Conservation (phyloP, 2,113 vertebrate genomes). For the Gulo gulo region DNA sequence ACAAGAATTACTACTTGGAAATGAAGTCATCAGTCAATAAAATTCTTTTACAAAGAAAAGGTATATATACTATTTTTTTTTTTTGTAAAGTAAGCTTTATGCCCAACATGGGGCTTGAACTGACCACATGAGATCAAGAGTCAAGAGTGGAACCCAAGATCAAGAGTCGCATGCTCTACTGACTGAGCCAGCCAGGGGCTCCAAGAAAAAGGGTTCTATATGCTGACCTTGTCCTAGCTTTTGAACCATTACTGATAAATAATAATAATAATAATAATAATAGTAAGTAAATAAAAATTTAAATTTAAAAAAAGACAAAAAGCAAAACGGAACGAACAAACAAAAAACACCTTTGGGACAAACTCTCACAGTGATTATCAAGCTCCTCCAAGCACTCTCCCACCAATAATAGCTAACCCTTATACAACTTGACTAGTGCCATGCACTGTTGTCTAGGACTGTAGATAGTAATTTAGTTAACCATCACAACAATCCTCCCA, state of each 20-base stretch:
- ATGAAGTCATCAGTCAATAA: slow-evolving; percentile 32
- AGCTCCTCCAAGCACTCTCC: background rate
- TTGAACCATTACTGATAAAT: background rate
- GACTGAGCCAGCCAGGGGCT: background rate
- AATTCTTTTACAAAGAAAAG: slow-evolving; percentile 5
- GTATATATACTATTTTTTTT: background rate
- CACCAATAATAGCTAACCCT: background rate
- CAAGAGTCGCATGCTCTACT: background rate
- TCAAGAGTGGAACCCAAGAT: background rate
- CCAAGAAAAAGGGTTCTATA: background rate
- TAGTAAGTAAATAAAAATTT: background rate
- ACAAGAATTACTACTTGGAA: slow-evolving; percentile 27
- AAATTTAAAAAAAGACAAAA: background rate
- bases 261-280: background rate
- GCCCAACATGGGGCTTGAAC: background rate
- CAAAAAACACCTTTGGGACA: background rate
- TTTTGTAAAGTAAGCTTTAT: background rate
- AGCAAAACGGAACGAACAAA: background rate
- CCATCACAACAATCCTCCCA: background rate
- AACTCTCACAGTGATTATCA: background rate
- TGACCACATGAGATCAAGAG: background rate
- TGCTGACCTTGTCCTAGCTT: background rate
- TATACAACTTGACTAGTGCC: background rate
- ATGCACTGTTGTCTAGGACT: background rate
- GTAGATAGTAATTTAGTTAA: background rate